Percentiles rank a stretch among this genome's conserved stretches.
phyloP scores from a whole-genome alignment of 2,113 vertebrate genomes.

The Pogona vitticeps region DNA sequence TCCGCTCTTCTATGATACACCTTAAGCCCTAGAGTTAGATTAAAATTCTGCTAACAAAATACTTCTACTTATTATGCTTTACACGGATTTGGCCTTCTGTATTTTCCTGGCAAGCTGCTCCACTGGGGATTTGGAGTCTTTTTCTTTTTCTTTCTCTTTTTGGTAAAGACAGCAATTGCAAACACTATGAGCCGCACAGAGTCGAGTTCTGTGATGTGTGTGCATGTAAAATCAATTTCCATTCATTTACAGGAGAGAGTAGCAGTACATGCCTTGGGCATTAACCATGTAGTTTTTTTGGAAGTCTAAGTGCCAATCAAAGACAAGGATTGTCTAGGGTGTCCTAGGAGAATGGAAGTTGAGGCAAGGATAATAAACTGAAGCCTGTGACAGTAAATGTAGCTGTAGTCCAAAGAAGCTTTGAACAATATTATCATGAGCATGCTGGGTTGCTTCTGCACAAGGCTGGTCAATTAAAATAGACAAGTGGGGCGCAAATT shows the following conservation, averaged over 20 bases:
- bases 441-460: neutral
- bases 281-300: slow-evolving; percentile 37
- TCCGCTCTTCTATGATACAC: neutral
- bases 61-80: slow-evolving; percentile 51
- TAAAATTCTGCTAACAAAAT: slow-evolving; percentile 58
- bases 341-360: slow-evolving; percentile 40
- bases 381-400: slow-evolving; percentile 29
- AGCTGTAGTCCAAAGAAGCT: slow-evolving; percentile 21
- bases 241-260: neutral
- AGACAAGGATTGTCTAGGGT: slow-evolving; percentile 23
- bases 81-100: slow-evolving; percentile 45
- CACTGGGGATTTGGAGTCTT: slow-evolving; percentile 30
- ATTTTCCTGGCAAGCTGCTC: slow-evolving; percentile 48
- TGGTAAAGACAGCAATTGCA: slow-evolving; percentile 44
- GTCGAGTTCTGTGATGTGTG: slow-evolving; percentile 55
- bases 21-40: slow-evolving; percentile 29
- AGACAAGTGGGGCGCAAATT: neutral
- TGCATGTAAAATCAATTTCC: slow-evolving; percentile 21
- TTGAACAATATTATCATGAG: slow-evolving; percentile 40
- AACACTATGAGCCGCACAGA: slow-evolving; percentile 50
- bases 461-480: neutral
- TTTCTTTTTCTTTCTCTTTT: neutral
- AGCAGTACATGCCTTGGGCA: slow-evolving; percentile 21
- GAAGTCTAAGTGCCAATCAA: slow-evolving; percentile 45
- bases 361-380: slow-evolving; percentile 28